Percentiles rank a stretch among this genome's conserved stretches.
Conservation (phyloP, 2,888 invertebrate species). For the Trichacis sp. region DNA sequence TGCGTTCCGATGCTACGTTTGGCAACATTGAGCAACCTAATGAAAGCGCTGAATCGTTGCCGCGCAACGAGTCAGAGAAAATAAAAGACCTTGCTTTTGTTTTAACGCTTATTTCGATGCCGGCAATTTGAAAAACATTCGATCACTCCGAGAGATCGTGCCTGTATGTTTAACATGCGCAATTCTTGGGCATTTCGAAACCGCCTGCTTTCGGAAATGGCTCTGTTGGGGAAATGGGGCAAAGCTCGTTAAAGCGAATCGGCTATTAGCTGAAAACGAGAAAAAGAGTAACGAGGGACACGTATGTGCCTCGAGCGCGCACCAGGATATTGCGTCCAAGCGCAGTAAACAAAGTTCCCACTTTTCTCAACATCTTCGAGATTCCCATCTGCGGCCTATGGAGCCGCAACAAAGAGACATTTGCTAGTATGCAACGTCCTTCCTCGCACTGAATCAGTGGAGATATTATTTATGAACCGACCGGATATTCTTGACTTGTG, state of each 20-base stretch:
- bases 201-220: too few relatives aligned
- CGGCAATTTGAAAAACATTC: too few relatives aligned
- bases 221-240: too few relatives aligned
- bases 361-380: constrained; percentile 35
- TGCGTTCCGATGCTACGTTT: constrained; percentile 16
- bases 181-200: too few relatives aligned
- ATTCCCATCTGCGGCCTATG: constrained; percentile 34
- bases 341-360: constrained; percentile 34
- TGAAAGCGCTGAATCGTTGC: constrained; percentile 19
- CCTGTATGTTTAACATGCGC: too few relatives aligned
- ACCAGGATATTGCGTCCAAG: constrained; percentile 37
- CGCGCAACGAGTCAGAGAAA: too few relatives aligned
- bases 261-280: too few relatives aligned
- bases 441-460: constrained; percentile 24
- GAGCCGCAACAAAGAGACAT: constrained; percentile 35
- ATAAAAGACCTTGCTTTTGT: background rate
- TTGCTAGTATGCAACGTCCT: constrained; percentile 26
- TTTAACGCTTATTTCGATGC: too few relatives aligned
- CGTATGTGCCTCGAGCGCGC: background rate
- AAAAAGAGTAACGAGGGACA: background rate
- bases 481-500: constrained; percentile 10
- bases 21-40: constrained; percentile 19
- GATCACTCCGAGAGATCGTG: too few relatives aligned
- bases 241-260: too few relatives aligned
- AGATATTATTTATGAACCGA: constrained; percentile 18